These are phyloP conservation scores for Rhea americana DNA, from an alignment of 2,113 vertebrate species.

Conservation along the genomic window DNA sequence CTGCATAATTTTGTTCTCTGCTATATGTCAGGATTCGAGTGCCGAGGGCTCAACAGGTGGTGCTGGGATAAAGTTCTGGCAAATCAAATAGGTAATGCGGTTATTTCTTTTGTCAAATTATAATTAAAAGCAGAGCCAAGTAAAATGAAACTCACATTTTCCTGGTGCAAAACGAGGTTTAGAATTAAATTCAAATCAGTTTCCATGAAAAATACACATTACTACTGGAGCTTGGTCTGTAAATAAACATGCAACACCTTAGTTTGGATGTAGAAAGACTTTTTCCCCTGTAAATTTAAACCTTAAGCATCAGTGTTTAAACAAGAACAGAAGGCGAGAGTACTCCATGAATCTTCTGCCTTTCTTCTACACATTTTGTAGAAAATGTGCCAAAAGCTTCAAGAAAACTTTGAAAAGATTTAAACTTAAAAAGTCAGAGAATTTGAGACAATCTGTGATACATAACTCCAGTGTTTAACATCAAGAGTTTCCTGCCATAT, in stretches of 20 bases:
- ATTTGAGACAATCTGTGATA: constrained; percentile 31
- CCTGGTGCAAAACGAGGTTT: constrained; percentile 59
- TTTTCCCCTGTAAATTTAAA: constrained; percentile 37
- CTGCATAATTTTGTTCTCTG: constrained; percentile 75
- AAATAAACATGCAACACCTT: constrained; percentile 59
- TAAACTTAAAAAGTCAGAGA: constrained; percentile 33
- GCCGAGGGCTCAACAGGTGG: constrained; percentile 81
- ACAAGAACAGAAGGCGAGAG: background rate
- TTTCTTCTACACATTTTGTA: background rate
- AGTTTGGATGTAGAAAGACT: constrained; percentile 42
- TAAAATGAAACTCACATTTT: constrained; percentile 77
- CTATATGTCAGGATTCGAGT: constrained; percentile 74
- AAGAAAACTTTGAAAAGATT: constrained; percentile 25
- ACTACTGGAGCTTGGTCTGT: constrained; percentile 45
- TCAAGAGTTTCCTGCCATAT: constrained; percentile 36
- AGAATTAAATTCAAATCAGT: constrained; percentile 67
- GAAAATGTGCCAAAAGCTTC: constrained; percentile 22
- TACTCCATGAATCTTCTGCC: background rate
- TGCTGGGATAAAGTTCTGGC: constrained; percentile 79
- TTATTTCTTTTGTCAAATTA: constrained; percentile 83
- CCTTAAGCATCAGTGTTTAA: constrained; percentile 16
- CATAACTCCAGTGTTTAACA: constrained; percentile 39
- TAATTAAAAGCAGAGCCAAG: constrained; percentile 79
- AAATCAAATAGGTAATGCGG: constrained; percentile 77
- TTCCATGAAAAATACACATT: constrained; percentile 65